Evolutionary conservation across 2,797 vertebrate genomes (phyloP), one percentile per base, ranked within the genome.

Genomic region (Anableps anableps): DNA sequence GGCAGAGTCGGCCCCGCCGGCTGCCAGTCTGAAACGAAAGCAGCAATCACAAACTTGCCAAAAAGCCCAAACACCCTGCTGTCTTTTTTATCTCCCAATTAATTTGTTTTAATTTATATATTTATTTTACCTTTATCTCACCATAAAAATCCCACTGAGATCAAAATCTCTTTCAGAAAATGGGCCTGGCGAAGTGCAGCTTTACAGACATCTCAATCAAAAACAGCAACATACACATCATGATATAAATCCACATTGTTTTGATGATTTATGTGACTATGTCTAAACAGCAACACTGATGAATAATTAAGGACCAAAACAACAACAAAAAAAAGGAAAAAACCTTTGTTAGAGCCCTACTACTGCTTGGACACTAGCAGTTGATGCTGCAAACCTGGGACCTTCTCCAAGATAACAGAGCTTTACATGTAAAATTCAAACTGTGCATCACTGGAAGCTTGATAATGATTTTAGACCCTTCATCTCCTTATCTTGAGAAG

Each of bases 351-450:
- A 70, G 43, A 70, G 5, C 38, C 23, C 74, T 41, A 19, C 75
- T 70, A 36, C 43, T 78, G 50, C 81, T 43, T 66, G 47, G 73
- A 77, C 77, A 43, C 51, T 53, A 78, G 72, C 72, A 17, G 68
- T 36, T 14, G 73, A 80, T 5, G 74, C 79, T 80, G 47, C 64
- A 23, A 81, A 77, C 70, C 76, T 77, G 58, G 85, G 78, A 88
- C 62, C 62, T 48, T 13, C 77, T 50, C 47, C 38, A 64, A 83
- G 29, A 66, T 81, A 85, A 81, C 74, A 71, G 38, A 45, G 74
- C 71, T 86, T 76, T 73, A 79, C 80, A 85, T 88, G 82, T 85
- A 86, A 79, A 83, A 88, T 83, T 87, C 79, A 88, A 83, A 85
- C 80, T 58, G 80, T 29, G 43, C 83, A 78, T 83, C 83, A 81